Evolutionary conservation across 2,888 invertebrate species (phyloP), one percentile per base, ranked within the genome.

Genomic region (Lepetodrilus schrolli): DNA sequence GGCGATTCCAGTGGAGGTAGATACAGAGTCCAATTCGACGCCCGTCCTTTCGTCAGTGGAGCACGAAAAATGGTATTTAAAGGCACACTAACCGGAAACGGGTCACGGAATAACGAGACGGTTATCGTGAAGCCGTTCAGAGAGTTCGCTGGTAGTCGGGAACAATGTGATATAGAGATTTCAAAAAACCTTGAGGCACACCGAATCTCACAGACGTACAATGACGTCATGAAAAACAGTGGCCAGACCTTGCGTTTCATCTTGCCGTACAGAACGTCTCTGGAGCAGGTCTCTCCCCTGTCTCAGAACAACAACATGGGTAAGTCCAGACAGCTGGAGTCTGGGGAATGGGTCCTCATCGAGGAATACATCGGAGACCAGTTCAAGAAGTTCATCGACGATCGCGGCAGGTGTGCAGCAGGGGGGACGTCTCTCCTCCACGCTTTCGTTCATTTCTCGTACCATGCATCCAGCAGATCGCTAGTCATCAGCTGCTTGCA

Each of bases 41-140:
- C 47, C n/a, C 26, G 68, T n/a, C 68, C 68, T 1, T 68, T 68
- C 17, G 68, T 68, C 43, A 68, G 68, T 47, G 68, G 68, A n/a
- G 68, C 68, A n/a, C 21, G 68, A 2, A 68, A 68, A 23, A 38
- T 68, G 68, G 68, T 68, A 13, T 68, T 43, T 47, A 68, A 68
- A 47, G 68, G 68, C 17, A 47, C 43, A n/a, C 47, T 68, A n/a
- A 43, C 47, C 26, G 68, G 68, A 1, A 38, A 68, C 23, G 68
- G 68, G 13, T 30, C 68, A 5, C 43, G 68, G 26, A 68, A 68
- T 47, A 68, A 47, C 47, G 68, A 68, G 30, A 68, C 30, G 13
- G 68, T 68, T 7, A 68, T 68, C n/a, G 47, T 68, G 26, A 68
- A 68, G 13, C 68, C 68, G 1, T 68, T 68, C 47, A 38, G 68